Evolutionary conservation across 2,797 vertebrate species (phyloP), one percentile per base, ranked within the genome.

Genomic region (Brachyrhaphis roseni): DNA sequence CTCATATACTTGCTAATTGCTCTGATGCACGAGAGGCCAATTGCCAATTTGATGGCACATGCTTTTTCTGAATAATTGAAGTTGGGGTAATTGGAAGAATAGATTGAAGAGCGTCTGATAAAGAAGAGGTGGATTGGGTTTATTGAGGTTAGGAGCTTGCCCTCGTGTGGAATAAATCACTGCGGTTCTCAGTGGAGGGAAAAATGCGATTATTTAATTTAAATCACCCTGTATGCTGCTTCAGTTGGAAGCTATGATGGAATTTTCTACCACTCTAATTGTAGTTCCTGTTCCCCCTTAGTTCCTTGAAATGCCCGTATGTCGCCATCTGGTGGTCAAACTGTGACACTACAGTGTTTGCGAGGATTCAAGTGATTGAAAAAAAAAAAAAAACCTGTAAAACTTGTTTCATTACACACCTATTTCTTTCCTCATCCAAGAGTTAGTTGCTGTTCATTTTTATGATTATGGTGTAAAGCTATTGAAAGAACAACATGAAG

Each of bases 1-100:
- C 88, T 93, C 92, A 92, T 93, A 92, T 94, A 86, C 81, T 77
- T 74, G 84, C 84, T 95, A 94, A 94, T 93, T 93, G 89, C 90
- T 84, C 75, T 79, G 90, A 94, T 94, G 90, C 93, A 91, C 92
- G 87, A 84, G 92, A 91, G 93, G 91, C 86, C 91, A 91, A 94
- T 93, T 91, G 91, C 75, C 90, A 84, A 84, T 94, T 91, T 94
- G 90, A 93, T 89, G 88, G 83, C 84, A 70, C 31, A 88, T 66
- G 78, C 85, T 86, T 77, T 34, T 53, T 49, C 79, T 80, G 41
- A 88, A 85, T 91, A 92, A 93, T 92, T 92, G 92, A 89, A 91
- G 91, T 88, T 18, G 68, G 79, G 76, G 76, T 92, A 93, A 93
- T 90, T 90, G 90, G 88, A 85, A 82, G 81, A 89, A 83, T 82